Conservation (phyloP, 2,113 vertebrate genomes). For the Redunca redunca region DNA sequence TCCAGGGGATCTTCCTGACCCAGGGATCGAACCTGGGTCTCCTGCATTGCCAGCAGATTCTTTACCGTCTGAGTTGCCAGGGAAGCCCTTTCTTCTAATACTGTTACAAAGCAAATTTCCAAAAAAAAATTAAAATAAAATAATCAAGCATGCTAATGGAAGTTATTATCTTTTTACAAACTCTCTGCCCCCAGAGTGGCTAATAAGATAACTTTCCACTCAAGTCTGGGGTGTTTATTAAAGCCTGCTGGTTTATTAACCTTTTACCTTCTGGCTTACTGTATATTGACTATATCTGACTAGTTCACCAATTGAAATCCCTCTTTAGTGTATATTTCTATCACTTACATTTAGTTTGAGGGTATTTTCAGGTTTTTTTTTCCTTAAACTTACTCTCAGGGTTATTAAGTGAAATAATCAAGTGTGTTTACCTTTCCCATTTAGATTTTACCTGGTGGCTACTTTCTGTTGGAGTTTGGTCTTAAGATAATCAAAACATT, state of each 20-base stretch:
- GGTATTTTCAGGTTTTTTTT: background rate
- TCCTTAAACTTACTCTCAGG: background rate
- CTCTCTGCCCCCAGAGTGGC: background rate
- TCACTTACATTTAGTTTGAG: background rate
- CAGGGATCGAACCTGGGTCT: background rate
- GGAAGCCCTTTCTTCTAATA: background rate
- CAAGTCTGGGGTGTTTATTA: slow-evolving; percentile 23
- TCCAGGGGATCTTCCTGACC: background rate
- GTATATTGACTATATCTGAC: background rate
- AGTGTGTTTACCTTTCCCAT: background rate
- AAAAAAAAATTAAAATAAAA: background rate
- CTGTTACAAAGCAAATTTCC: background rate
- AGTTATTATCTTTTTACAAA: background rate
- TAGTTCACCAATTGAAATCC: background rate
- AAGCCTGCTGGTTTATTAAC: background rate
- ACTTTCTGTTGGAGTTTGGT: slow-evolving; percentile 21
- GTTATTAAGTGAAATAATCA: slow-evolving; percentile 6
- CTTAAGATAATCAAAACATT: slow-evolving; percentile 22
- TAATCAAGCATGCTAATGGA: background rate
- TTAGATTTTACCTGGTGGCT: background rate
- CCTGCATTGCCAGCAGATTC: background rate
- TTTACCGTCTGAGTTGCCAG: background rate
- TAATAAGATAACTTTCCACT: slow-evolving; percentile 27
- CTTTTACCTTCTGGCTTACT: background rate
- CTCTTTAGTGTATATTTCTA: background rate